Evolutionary conservation across 2,797 vertebrate species (phyloP), one percentile per base, ranked within the genome.

Genomic region (Semaprochilodus insignis): DNA sequence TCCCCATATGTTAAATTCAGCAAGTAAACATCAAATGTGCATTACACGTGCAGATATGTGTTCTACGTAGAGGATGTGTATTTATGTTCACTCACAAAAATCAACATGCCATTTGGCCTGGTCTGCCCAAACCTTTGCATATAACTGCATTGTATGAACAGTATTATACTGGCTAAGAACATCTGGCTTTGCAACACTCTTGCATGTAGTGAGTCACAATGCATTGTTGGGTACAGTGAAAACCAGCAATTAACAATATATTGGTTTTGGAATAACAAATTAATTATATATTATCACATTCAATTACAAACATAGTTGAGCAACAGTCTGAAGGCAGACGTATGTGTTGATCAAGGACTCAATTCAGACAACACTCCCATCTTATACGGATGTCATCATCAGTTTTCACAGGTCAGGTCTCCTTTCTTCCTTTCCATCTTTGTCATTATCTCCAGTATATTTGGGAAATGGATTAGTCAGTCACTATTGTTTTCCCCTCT

Each of bases 301-400:
- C 17, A 65, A 65, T 44, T 34, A 66, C 8, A 36, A 2, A 70
- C 27, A 72, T 85, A 95, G 94, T 75, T 95, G n/a, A 86, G 40
- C 0, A 94, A 92, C 83, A 69, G 87, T n/a, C 71, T 92, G 65
- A 82, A 82, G 44, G 74, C 82, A 14, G 65, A 87, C 0, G 10
- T 85, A 52, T 95, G 94, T 81, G 25, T 94, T 69, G 93, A 95
- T 84, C 91, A 90, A 80, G 94, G 94, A 3, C 87, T 88, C 0
- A 0, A 59, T 6, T 85, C 90, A 2, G 87, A 82, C 1, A 88
- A 90, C 86, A 87, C 71, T 0, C 93, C 94, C 14, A 91, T 94
- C 34, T 0, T 89, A 4, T 92, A 91, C 48, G 0, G 0, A 4
- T 95, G 93, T 59, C 91, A 94, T 85, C 21, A 14, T 31, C 60